Base-by-base conservation (phyloP, 64 coral and sea anemone species). In the Montipora efflorescens region DNA sequence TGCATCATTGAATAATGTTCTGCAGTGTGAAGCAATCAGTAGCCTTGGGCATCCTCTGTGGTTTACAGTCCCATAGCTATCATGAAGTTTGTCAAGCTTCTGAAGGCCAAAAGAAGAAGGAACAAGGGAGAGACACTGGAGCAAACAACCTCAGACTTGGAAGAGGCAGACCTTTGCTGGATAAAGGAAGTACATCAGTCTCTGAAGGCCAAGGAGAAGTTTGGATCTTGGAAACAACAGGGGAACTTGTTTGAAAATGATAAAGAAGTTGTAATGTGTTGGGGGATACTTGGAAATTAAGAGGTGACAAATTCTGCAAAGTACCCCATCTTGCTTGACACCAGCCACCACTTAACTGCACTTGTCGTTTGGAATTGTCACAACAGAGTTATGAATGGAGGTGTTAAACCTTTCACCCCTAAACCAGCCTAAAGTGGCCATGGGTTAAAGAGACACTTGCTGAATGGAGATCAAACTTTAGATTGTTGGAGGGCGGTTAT, bases 261-360 rank as follows among this genome's bases (percentile, higher is more conserved):
- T 62, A 57, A 77, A 16, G 79, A 71, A 73, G 21, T 94, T 11
- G 15, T 89, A 18, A 59, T 69, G 64, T 94, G 93, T 49, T 25
- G 59, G 52, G 93, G 87, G 44, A 77, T 79, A 84, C 79, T 90
- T 61, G 53, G 82, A 45, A 61, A 83, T 14, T 58, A 69, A 15
- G 69, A 81, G 49, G 36, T 94, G 4, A 11, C 80, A n/a, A 19
- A 47, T 52, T 22, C 76, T 47, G 66, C 66, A 8, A 90, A 90
- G 45, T 47, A 94, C 57, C 93, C 93, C 44, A 89, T 94, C 74
- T 47, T 94, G 43, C 58, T 94, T 64, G 66, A 78, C 49, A 44
- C 20, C 23, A 82, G 47, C 25, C 52, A 75, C 45, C 50, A 53
- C 19, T 90, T 64, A 8, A 73, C 48, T n/a, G 72, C 59, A 59